Percentiles rank a stretch among this genome's conserved stretches.
Evolutionary conservation across 2,888 invertebrate genomes (phyloP).

Genomic region (Xylocampa areola): DNA sequence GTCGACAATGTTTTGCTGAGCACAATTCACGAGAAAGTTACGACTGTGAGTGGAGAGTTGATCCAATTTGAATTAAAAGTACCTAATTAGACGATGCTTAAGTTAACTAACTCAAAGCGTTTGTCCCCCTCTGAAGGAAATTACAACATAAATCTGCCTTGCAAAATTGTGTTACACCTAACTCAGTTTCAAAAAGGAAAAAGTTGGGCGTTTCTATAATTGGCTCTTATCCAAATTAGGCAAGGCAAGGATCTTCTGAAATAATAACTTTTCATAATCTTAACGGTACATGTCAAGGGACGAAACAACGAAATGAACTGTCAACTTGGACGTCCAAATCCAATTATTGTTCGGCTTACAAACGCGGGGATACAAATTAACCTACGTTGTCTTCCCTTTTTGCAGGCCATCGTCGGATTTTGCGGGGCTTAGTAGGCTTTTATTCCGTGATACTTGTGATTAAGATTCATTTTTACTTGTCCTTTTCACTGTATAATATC

Average conservation of each 20-base stretch:
- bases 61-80: constrained; percentile 72
- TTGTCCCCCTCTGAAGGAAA: constrained; percentile 68
- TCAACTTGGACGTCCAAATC: constrained; percentile 87
- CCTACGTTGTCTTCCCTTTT: constrained; percentile 78
- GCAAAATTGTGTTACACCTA: constrained; percentile 77
- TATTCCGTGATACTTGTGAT: constrained; percentile 75
- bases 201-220: constrained; percentile 77
- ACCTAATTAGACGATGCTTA: constrained; percentile 71
- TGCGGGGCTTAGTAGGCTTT: constrained; percentile 67
- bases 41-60: constrained; percentile 55
- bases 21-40: constrained; percentile 59
- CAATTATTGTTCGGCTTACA: constrained; percentile 85
- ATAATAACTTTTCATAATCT: constrained; percentile 87
- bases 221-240: constrained; percentile 84
- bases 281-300: constrained; percentile 83
- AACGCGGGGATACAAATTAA: constrained; percentile 85
- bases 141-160: constrained; percentile 79
- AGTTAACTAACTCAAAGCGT: constrained; percentile 68
- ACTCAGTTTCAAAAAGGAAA: constrained; percentile 71
- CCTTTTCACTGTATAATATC: constrained; percentile 56
- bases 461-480: constrained; percentile 76
- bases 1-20: constrained; percentile 60
- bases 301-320: constrained; percentile 87
- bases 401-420: constrained; percentile 73
- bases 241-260: constrained; percentile 70